These are phyloP conservation scores for Phaonia tiefii DNA, from an alignment of 2,888 invertebrate genomes.

Conservation along the genomic window DNA sequence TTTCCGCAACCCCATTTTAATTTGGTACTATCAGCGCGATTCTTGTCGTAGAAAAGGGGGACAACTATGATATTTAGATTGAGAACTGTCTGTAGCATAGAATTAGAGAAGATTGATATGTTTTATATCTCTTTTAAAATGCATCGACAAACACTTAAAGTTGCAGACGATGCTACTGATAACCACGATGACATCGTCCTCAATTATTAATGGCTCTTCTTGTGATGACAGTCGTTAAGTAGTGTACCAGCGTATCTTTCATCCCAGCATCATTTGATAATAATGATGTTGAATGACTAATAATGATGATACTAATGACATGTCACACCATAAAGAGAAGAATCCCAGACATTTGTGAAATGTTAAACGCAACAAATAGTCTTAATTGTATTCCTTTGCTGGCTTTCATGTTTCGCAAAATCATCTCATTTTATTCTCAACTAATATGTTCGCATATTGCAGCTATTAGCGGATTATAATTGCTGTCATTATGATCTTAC, in stretches of 20 bases:
- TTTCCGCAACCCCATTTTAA: too few species aligned
- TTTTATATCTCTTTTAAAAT: too few species aligned
- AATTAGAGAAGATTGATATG: too few species aligned
- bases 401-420: too few species aligned
- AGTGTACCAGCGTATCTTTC: not conserved
- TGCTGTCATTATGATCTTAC: conserved; percentile 20
- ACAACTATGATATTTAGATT: too few species aligned
- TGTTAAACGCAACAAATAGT: not conserved
- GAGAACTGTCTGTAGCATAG: too few species aligned
- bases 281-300: not conserved
- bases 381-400: not conserved
- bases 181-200: not conserved
- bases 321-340: not conserved
- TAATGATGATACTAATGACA: not conserved
- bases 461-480: conserved; percentile 14
- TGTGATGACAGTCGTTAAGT: not conserved
- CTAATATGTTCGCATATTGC: conserved; percentile 9
- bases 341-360: not conserved
- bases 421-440: not conserved
- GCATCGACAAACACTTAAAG: too few species aligned
- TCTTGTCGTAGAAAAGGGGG: too few species aligned
- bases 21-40: too few species aligned
- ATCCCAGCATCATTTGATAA: not conserved
- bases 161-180: not conserved
- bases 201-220: not conserved